Base-by-base conservation (phyloP, 2,888 invertebrate genomes). In the Agriotes lineatus region DNA sequence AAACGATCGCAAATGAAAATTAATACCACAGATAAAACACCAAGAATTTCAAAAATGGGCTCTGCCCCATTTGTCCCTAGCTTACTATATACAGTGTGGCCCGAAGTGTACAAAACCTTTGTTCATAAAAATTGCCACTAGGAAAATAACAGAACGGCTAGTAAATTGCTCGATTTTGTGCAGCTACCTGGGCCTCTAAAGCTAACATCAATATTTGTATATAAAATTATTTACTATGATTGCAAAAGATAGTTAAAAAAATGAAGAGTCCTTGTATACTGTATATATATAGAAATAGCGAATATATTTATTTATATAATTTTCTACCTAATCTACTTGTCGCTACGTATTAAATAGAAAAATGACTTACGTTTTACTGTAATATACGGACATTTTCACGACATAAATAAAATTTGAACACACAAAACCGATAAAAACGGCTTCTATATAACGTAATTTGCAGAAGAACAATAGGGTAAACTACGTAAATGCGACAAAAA, bases 211-310 rank as follows among this genome's bases (percentile, higher is more conserved):
- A 68, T 68, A 68, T 59, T 25, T 25, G 25, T 63, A 63, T 68
- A 68, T 64, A 68, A 68, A 68, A 62, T 63, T 68, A 68, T 58
- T 63, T 20, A 59, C 44, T 68, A 68, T 64, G 37, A 63, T 68
- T 68, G 68, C 68, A 68, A 67, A 68, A 62, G 37, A 68, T 68
- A 63, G 5, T 50, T 59, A 62, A 68, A 63, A 68, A 68, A 68
- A 33, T 39, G 62, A 67, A 14, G 16, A 59, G 52, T 64, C 42
- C 48, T 48, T 57, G 57, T 57, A 61, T 57, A 52, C 44, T 64
- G 42, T 50, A 25, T 54, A 50, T 25, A 52, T 48, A 67, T 62
- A 67, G 67, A 67, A 67, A 67, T 61, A 67, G 67, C 67, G 33
- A 45, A 61, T 67, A 67, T 62, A 57, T 54, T 52, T 62, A 35